Evolutionary conservation across 35 echinoderm and acorn worm species (phyloP).

Genomic region (Patiria miniata): DNA sequence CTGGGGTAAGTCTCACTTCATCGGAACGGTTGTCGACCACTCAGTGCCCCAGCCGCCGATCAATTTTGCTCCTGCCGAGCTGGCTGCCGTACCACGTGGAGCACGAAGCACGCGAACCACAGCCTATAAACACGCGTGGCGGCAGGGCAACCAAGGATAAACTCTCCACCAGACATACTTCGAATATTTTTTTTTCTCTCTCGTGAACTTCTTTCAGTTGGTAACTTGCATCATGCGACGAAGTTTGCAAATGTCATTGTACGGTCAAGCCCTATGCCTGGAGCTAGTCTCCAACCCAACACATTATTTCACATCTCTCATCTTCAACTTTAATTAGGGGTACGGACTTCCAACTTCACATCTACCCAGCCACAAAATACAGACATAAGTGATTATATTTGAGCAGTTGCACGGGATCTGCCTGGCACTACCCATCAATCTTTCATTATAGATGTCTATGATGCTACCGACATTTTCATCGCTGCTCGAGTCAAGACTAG

Average conservation of each 20-base stretch:
- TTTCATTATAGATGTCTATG: not conserved
- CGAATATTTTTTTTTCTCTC: not conserved
- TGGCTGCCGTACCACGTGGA: constrained; percentile 1
- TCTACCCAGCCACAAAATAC: not conserved
- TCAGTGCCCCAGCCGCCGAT: constrained; percentile 3
- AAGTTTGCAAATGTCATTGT: constrained; percentile 12
- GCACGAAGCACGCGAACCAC: not conserved
- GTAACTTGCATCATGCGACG: not conserved
- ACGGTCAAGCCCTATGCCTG: not conserved
- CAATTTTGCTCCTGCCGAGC: constrained; percentile 14
- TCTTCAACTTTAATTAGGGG: not conserved
- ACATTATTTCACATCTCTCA: not conserved
- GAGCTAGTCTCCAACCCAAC: not conserved
- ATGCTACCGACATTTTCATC: not conserved
- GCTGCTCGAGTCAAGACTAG: not conserved
- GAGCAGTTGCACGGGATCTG: not conserved
- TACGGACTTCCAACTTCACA: not conserved
- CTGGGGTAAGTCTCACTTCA: not conserved
- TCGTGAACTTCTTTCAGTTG: not conserved
- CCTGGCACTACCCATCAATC: not conserved
- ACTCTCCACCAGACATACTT: not conserved
- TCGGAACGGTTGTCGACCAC: not conserved
- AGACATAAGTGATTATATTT: not conserved
- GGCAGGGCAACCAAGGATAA: not conserved
- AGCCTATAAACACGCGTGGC: not conserved